Conservation (phyloP, 2,797 vertebrate genomes). For the Crenuchus spilurus region DNA sequence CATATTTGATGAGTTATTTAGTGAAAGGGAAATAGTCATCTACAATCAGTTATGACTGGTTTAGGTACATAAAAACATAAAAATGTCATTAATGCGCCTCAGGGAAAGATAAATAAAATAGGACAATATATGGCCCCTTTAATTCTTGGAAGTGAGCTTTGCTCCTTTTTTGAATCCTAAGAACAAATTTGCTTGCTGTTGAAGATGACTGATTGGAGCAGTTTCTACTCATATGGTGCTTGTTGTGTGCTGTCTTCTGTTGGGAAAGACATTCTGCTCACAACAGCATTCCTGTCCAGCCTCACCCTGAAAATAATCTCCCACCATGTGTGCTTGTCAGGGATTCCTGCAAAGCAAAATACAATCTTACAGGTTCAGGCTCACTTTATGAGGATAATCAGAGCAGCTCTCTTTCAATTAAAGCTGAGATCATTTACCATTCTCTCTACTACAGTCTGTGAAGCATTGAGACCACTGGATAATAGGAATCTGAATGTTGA, state of each 20-base stretch:
- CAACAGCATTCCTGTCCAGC: background rate
- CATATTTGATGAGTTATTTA: too few relatives aligned
- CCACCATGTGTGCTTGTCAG: background rate
- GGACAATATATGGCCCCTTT: too few relatives aligned
- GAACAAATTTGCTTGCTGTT: slow-evolving; percentile 15
- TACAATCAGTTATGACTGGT: too few relatives aligned
- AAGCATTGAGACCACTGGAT: background rate
- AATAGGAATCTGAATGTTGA: too few relatives aligned
- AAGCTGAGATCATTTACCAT: background rate
- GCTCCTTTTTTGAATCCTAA: background rate
- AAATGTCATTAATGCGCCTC: too few relatives aligned
- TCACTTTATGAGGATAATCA: background rate
- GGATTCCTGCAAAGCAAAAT: background rate
- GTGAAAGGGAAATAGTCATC: too few relatives aligned
- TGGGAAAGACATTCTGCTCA: slow-evolving; percentile 12
- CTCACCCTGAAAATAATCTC: slow-evolving; percentile 7
- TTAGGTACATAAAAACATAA: too few relatives aligned
- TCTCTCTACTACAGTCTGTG: background rate
- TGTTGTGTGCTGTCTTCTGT: background rate
- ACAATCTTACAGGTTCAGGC: background rate
- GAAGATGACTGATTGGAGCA: slow-evolving; percentile 7
- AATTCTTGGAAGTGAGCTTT: slow-evolving; percentile 7
- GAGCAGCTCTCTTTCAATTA: background rate
- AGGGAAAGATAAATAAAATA: too few relatives aligned
- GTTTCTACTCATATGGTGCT: slow-evolving; percentile 3